Base-by-base conservation (phyloP, 1,140 invertebrate genomes). In the Aphelenchoides besseyi region DNA sequence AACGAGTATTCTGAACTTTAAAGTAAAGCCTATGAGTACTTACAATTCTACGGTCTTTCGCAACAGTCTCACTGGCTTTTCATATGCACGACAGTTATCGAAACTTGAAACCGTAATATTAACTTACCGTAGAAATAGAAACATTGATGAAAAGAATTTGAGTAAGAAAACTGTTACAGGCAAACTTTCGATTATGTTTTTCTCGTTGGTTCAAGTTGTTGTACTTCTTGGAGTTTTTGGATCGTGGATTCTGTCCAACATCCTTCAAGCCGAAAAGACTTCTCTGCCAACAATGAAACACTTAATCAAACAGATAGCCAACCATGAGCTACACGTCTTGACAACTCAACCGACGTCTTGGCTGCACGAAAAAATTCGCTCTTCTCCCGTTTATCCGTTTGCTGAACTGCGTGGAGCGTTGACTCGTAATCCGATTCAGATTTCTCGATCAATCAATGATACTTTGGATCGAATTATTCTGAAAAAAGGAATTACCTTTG, bases 161-260 rank as follows among this genome's bases (percentile, higher is more conserved):
- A n/a, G n/a, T n/a, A n/a, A n/a, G n/a, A n/a, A n/a, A n/a, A n/a
- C n/a, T n/a, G n/a, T 59, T 55, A n/a, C 3, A 66, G 63, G 63
- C 26, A 33, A 37, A 16, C 30, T 66, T n/a, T 66, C 63, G 1
- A 66, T 29, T 33, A 53, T 66, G 26, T 18, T 37, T 12, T 66
- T 66, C 63, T 66, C 63, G 32, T 30, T 66, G 16, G 48, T 66
- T 12, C 63, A 66, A 66, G 16, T 12, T 23, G 63, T 29, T 12
- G 32, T 66, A 12, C 32, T 66, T n/a, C 63, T 66, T 37, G 63
- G 63, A 53, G 29, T 66, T 2, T 66, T 66, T 30, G n/a, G 32
- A 23, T 37, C 63, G 16, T 29, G 26, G 16, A 66, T 66, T 29
- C 30, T 66, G 36, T 26, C 63, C 1, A 66, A 37, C 36, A 66